Evolutionary conservation across 2,888 invertebrate genomes (phyloP), one percentile per base, ranked within the genome.

Genomic region (Tryphoninae sp.): DNA sequence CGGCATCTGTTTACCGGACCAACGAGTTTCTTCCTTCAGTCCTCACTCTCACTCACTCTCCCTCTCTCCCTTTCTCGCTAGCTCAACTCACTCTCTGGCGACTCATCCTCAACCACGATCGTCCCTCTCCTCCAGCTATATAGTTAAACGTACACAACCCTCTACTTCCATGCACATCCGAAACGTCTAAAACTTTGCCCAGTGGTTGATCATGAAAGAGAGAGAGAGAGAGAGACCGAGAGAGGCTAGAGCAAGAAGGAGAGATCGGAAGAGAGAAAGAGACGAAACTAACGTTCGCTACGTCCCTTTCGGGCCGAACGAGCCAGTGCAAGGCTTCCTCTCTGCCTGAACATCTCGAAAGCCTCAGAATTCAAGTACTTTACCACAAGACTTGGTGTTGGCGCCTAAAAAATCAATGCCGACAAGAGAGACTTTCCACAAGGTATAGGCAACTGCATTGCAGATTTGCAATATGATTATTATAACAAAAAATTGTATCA

Each of bases 1-100:
- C 85, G 86, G 88, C 88, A 88, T 90, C 87, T 89, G 88, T 89
- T 89, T 89, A 89, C 86, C 85, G 86, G 87, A 87, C 89, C 85
- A 86, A 85, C 87, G 86, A 83, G 19, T 83, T 87, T 82, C 84
- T 85, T 86, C 84, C 84, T 86, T 86, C 86, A 84, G 83, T 84
- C 19, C 74, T 59, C 62, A 64, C 83, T 78, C 81, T 71, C 69
- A 64, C 78, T 55, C 78, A 62, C 78, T 68, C 69, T 55, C 59
- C 42, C 74, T 74, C 45, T 74, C 59, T 59, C 78, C 53, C 78
- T 68, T 58, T 33, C 65, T 55, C 84, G 81, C 83, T 58, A 69
- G 64, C 80, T 58, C 55, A 58, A 45, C 78, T 64, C 65, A 74
- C 65, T 42, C 59, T 61, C 73, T 61, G 75, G 75, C 84, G 65